Evolutionary conservation across 2,113 vertebrate genomes (phyloP), one percentile per base, ranked within the genome.

Genomic region (Carassius auratus): DNA sequence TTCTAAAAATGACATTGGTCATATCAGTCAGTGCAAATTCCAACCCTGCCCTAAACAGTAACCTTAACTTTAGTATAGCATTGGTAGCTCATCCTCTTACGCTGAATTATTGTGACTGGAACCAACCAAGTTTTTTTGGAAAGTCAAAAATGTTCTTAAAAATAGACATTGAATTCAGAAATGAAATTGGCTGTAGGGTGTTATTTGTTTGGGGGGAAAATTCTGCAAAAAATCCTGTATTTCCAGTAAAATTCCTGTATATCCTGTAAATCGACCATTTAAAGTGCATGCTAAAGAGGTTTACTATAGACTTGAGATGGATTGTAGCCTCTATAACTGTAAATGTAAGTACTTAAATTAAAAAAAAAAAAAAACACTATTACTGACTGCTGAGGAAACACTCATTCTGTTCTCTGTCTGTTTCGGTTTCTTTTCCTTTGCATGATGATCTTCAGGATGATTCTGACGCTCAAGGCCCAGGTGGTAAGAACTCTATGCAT

Each of bases 401-500:
- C 38, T 23, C 21, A 33, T 57, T 13, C 12, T 52, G 48, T 38
- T 26, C 19, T 61, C 3, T 38, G 0, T 10, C 8, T 82, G 30
- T 23, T 10, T 8, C 8, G 80, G 30, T 23, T 10, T 45, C 30
- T 48, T 33, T 26, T 59, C 48, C 19, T 89, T 83, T 84, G 83
- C 59, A 52, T 61, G 50, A 59, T 15, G 30, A 38, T 87, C 57
- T 89, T 86, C 92, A 97, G 95, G 96, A 96, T 86, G 95, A 97
- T 86, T 92, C 94, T 61, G 96, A 97, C 66, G 79, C 92, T 84
- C 90, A 92, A 90, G 90, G 91, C 91, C 94, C 91, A 86, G 90
- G 87, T 13, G 94, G 94, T 95, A 86, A 94, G 92, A 59, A 89
- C 9, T 85, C 38, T 62, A 88, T 86, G 87, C 90, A 90, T 92